A percentile compares a stretch with the other conserved stretches of the same genome.
Evolutionary conservation across 1,140 invertebrate species (phyloP).

Genomic region (Rhagoletis zephyria): DNA sequence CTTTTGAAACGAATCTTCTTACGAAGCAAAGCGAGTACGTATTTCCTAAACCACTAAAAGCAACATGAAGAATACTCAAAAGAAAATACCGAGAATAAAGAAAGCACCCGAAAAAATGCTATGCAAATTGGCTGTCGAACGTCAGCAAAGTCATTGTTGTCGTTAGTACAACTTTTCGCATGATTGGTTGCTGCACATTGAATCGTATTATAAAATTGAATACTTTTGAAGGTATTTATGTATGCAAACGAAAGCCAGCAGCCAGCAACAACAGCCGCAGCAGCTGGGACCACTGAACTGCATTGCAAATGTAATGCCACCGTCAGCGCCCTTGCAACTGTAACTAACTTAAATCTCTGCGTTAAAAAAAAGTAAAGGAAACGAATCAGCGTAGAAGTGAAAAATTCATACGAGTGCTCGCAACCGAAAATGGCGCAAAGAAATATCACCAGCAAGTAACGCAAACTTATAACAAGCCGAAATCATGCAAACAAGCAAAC

Average conservation of each 20-base stretch:
- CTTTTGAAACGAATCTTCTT: too few relatives aligned
- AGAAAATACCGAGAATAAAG: background rate
- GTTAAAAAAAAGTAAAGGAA: background rate
- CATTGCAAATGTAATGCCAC: background rate
- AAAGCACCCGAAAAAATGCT: background rate
- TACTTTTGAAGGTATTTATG: constrained; percentile 40
- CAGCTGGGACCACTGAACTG: background rate
- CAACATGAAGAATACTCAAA: background rate
- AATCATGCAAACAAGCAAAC: constrained; percentile 20
- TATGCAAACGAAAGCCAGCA: constrained; percentile 4
- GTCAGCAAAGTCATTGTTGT: constrained; percentile 42
- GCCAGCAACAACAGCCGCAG: background rate
- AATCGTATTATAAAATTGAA: constrained; percentile 46
- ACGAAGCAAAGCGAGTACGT: too few relatives aligned
- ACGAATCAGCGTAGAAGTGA: background rate
- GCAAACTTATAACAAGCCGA: constrained; percentile 43
- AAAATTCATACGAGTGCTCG: background rate
- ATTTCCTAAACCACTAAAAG: background rate
- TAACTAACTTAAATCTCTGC: background rate
- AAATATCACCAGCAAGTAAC: background rate
- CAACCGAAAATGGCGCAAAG: background rate
- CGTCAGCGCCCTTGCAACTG: background rate
- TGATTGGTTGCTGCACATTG: constrained; percentile 31
- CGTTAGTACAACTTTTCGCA: constrained; percentile 42
- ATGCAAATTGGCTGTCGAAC: constrained; percentile 50